These are phyloP conservation scores for Mizuhopecten yessoensis DNA, from an alignment of 1,140 invertebrate species.

Conservation along the genomic window DNA sequence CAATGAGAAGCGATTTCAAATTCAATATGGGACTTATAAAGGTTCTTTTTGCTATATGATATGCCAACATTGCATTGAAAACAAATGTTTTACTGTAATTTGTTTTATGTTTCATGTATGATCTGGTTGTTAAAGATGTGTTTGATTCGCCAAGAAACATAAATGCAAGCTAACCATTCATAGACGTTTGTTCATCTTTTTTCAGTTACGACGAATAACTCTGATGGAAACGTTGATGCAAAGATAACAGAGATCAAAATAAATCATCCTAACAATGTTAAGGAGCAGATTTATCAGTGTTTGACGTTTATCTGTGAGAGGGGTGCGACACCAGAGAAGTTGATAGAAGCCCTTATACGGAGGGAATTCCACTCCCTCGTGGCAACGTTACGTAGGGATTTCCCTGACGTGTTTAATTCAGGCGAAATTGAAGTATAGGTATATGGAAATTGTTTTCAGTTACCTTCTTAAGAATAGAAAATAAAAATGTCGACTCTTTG, in stretches of 20 bases:
- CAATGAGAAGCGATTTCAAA: no score
- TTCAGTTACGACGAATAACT: not conserved
- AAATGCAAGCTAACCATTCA: no score
- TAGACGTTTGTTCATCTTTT: no score
- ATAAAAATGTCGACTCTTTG: no score
- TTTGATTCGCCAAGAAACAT: no score
- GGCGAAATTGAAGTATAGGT: no score
- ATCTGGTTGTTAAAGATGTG: no score
- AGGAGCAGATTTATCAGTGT: not conserved
- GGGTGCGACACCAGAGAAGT: not conserved
- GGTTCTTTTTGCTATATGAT: no score
- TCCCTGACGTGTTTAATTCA: not conserved
- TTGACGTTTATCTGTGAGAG: not conserved
- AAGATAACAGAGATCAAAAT: not conserved
- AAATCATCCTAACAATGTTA: not conserved
- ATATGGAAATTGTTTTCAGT: no score
- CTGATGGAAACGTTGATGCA: not conserved
- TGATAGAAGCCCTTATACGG: not conserved
- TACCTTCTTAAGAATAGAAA: no score
- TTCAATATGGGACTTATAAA: no score
- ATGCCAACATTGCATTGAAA: no score
- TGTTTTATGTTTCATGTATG: not conserved
- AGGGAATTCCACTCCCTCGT: not conserved
- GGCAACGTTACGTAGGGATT: not conserved
- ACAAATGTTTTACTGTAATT: not conserved